Evolutionary conservation across 2,113 vertebrate species (phyloP), one percentile per base, ranked within the genome.

Genomic region (Tiliqua scincoides): DNA sequence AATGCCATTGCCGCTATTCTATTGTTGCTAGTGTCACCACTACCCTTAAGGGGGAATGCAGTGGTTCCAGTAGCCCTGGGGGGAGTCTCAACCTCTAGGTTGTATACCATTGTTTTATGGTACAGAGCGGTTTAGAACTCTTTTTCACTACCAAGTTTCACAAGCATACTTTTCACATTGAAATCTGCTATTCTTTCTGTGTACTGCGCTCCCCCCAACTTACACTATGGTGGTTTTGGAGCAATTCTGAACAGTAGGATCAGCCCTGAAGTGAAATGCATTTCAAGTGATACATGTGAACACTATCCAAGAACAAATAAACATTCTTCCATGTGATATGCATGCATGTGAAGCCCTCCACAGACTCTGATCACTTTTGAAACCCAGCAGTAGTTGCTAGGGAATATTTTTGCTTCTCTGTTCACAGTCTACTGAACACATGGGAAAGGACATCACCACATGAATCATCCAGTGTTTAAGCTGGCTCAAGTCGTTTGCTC

Each of bases 391-490:
- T 89, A 74, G 62, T 35, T 79, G 65, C 68, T 82, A 71, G 67
- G 48, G 1, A 84, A n/a, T 48, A 90, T 85, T 88, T 85, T 74
- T 88, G 68, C 83, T 48, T 84, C 63, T 59, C 9, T 0, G 0
- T 37, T 18, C 7, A 87, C 89, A 91, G 89, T 80, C 23, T 23
- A 81, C 27, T 86, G 43, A 43, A 71, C 62, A 32, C 40, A 71
- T 71, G 83, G 83, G 65, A 86, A 94, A 88, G 57, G 76, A 59
- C 37, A 35, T 40, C 72, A 87, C 63, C 37, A 75, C 9, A 63
- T 40, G 43, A 91, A 91, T 61, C 83, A 87, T 48, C 76, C 78
- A 87, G 82, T 0, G 89, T 77, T 81, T 78, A 75, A 85, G 83
- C 84, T 71, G 59, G 71, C 52, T 18, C 1, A 17, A 85, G 57